Conservation (phyloP, 2,888 invertebrate species). For the Ectropis crepuscularia region DNA sequence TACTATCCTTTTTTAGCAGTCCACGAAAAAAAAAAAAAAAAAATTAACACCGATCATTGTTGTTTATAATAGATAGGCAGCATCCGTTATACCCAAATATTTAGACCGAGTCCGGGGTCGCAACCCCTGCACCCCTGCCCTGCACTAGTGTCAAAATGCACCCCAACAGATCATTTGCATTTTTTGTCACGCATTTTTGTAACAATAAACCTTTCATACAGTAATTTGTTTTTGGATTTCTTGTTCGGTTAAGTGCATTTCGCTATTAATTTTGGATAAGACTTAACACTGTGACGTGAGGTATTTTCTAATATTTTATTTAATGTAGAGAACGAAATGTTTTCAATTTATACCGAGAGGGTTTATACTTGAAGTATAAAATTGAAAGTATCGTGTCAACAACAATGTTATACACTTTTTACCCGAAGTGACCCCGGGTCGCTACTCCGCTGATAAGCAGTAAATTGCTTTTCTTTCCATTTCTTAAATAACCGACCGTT, state of each 20-base stretch:
- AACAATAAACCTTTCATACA: constrained; percentile 49
- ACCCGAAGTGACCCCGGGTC: constrained; percentile 67
- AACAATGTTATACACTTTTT: constrained; percentile 61
- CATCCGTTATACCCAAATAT: constrained; percentile 61
- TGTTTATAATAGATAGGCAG: constrained; percentile 42
- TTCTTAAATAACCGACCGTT: constrained; percentile 73
- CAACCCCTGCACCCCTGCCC: constrained; percentile 59
- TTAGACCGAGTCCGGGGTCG: constrained; percentile 67
- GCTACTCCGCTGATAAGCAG: constrained; percentile 76
- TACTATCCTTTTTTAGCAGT: not conserved
- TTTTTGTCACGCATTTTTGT: constrained; percentile 62
- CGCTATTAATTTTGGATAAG: constrained; percentile 23
- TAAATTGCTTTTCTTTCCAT: constrained; percentile 82
- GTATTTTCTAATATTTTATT: not conserved
- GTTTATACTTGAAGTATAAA: not conserved
- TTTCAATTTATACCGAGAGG: too few relatives aligned
- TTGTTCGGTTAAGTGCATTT: constrained; percentile 33
- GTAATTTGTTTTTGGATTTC: constrained; percentile 41
- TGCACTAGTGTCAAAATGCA: constrained; percentile 63
- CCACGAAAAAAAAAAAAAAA: constrained; percentile 29
- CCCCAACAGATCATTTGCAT: constrained; percentile 71
- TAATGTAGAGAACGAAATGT: too few relatives aligned
- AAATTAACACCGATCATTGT: constrained; percentile 37
- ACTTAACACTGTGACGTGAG: not conserved
- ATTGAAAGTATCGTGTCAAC: constrained; percentile 41